phyloP scores from a whole-genome alignment of 2,797 vertebrate genomes.

The Sarcoramphus papa region DNA sequence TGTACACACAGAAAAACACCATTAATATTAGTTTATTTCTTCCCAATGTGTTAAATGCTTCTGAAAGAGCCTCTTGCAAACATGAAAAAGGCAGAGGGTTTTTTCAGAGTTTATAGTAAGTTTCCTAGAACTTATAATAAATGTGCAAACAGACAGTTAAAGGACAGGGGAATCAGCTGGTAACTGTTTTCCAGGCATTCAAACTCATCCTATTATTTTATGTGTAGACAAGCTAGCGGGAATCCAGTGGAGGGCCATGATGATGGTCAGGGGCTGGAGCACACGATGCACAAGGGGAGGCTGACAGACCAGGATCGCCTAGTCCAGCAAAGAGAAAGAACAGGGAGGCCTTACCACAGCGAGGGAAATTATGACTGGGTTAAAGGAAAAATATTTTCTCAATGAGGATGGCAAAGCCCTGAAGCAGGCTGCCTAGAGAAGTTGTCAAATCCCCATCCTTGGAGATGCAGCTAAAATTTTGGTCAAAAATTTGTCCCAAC shows the following conservation, averaged over 20 bases:
- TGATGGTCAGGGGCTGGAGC: not conserved
- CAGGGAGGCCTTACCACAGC: not conserved
- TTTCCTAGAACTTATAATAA: not conserved
- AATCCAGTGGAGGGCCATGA: not conserved
- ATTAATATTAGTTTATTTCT: not conserved
- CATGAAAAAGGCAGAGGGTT: not conserved
- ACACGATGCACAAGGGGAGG: accelerated
- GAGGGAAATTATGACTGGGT: not conserved
- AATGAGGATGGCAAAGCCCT: not conserved
- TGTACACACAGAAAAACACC: not conserved
- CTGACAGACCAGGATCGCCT: not conserved
- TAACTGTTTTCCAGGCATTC: not conserved
- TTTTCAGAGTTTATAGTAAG: not conserved
- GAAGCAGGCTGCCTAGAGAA: not conserved
- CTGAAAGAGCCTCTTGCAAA: not conserved
- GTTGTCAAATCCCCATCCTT: not conserved
- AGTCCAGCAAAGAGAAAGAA: not conserved
- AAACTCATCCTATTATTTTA: not conserved
- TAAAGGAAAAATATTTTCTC: not conserved
- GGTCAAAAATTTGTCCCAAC: not conserved
- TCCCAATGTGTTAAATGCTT: not conserved
- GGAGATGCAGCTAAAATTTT: not conserved
- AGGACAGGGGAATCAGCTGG: not conserved
- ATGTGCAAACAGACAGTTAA: not conserved
- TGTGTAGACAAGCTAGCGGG: not conserved